These are phyloP conservation scores for Pocillopora meandrina DNA, from an alignment of 92 coral and sea anemone genomes.

Conservation along the genomic window DNA sequence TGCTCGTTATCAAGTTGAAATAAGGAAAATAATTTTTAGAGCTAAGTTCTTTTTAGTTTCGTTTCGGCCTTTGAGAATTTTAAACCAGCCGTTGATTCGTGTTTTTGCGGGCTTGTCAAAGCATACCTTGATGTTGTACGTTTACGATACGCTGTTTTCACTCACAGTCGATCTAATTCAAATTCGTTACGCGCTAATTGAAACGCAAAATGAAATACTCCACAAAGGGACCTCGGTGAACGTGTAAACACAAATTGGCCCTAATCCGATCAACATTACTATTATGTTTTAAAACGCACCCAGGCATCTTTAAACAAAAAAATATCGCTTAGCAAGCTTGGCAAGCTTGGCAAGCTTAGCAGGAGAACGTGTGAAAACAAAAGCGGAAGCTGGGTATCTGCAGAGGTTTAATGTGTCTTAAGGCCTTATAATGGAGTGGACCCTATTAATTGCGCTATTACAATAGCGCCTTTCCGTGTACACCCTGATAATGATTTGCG, in stretches of 20 bases:
- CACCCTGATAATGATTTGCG: conserved; percentile 27
- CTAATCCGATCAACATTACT: neutral
- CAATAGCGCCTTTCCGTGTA: conserved; percentile 39
- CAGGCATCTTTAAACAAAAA: neutral
- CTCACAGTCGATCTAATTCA: neutral
- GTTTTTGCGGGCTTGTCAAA: too few species aligned
- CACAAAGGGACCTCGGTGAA: neutral
- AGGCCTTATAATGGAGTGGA: conserved; percentile 21
- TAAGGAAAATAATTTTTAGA: neutral
- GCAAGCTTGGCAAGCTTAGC: neutral
- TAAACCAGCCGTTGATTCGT: too few species aligned
- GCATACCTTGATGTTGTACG: too few species aligned
- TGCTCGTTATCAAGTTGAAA: neutral
- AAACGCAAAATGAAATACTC: neutral
- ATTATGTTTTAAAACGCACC: neutral
- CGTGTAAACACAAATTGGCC: neutral
- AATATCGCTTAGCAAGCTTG: neutral
- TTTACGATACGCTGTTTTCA: neutral
- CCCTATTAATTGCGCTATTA: conserved; percentile 25
- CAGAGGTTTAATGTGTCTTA: conserved; percentile 17
- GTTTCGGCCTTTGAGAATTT: neutral
- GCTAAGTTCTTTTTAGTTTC: neutral
- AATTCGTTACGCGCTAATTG: neutral
- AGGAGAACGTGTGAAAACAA: neutral
- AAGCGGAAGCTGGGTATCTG: conserved; percentile 10